Conservation (phyloP, 2,888 invertebrate genomes). For the Hirtodrosophila trivittata region DNA sequence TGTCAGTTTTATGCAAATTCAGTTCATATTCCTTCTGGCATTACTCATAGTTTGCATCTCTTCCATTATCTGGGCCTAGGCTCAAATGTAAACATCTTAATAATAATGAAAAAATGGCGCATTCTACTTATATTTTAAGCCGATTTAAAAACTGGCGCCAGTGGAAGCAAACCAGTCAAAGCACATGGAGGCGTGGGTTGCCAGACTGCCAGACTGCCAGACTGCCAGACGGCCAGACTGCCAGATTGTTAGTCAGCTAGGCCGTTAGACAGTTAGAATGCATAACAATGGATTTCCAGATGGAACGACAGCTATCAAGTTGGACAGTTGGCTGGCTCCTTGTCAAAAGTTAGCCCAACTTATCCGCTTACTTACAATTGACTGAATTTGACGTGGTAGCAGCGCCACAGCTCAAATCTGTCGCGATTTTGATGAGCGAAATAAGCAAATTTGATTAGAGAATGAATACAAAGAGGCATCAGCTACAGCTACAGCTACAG, state of each 20-base stretch:
- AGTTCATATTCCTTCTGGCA: conserved; percentile 16
- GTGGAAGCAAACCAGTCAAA: too few relatives aligned
- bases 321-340: conserved; percentile 47
- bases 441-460: conserved; percentile 52
- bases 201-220: conserved; percentile 3
- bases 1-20: conserved; percentile 40
- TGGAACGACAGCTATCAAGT: conserved; percentile 44
- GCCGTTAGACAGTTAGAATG: conserved; percentile 12
- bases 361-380: conserved; percentile 74
- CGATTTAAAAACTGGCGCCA: conserved; percentile 76
- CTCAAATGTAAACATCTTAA: conserved; percentile 66
- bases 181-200: conserved; percentile 43
- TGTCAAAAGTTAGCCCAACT: conserved; percentile 50
- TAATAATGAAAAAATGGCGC: conserved; percentile 64
- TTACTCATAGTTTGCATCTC: conserved; percentile 17
- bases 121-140: conserved; percentile 67
- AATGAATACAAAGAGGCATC: not conserved
- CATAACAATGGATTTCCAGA: conserved; percentile 47
- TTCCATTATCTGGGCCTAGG: conserved; percentile 35
- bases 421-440: conserved; percentile 53
- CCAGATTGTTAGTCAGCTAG: not conserved
- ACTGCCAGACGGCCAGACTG: not conserved
- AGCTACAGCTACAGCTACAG: not conserved
- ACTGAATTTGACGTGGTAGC: conserved; percentile 55
- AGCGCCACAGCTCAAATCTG: conserved; percentile 30